These are phyloP conservation scores for Brachionus calyciflorus DNA, from an alignment of 1,140 invertebrate species.

Conservation along the genomic window DNA sequence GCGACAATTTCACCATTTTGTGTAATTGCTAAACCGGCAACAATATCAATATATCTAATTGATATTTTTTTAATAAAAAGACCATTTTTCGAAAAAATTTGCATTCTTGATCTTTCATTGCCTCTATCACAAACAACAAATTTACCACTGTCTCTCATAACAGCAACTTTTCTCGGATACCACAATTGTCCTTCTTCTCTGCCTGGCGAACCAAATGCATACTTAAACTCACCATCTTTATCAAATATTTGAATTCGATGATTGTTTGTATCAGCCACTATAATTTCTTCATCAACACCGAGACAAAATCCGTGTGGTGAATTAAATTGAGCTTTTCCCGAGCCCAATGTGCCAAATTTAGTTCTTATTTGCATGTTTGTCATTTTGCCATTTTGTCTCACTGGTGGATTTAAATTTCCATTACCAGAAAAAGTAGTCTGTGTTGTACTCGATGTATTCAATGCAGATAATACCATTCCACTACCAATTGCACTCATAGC, in stretches of 20 bases:
- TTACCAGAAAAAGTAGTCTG: slow-evolving; percentile 1
- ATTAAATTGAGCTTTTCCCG: slow-evolving; percentile 86
- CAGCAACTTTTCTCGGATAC: slow-evolving; percentile 92
- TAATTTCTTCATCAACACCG: slow-evolving; percentile 81
- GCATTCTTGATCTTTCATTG: slow-evolving; percentile 90
- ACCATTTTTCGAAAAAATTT: slow-evolving; percentile 72
- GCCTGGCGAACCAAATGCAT: slow-evolving; percentile 81
- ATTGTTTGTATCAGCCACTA: slow-evolving; percentile 88
- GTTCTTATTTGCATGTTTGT: slow-evolving; percentile 40
- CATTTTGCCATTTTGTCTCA: slow-evolving; percentile 44
- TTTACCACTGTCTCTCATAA: slow-evolving; percentile 68
- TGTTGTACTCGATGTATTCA: neutral
- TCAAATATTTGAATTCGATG: slow-evolving; percentile 87
- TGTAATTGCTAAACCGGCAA: slow-evolving; percentile 88
- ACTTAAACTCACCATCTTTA: slow-evolving; percentile 80
- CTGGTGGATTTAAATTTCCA: slow-evolving; percentile 39
- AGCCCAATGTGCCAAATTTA: slow-evolving; percentile 88
- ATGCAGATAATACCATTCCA: neutral
- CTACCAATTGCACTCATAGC: slow-evolving; percentile 2
- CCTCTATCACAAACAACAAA: slow-evolving; percentile 94
- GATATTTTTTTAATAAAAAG: slow-evolving; percentile 82
- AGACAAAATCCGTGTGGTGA: slow-evolving; percentile 94
- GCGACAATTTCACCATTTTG: slow-evolving; percentile 85
- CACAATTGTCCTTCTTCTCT: slow-evolving; percentile 86
- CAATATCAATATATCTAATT: slow-evolving; percentile 89